Conservation (phyloP, 2,888 invertebrate species). For the Drosophila meridiana region DNA sequence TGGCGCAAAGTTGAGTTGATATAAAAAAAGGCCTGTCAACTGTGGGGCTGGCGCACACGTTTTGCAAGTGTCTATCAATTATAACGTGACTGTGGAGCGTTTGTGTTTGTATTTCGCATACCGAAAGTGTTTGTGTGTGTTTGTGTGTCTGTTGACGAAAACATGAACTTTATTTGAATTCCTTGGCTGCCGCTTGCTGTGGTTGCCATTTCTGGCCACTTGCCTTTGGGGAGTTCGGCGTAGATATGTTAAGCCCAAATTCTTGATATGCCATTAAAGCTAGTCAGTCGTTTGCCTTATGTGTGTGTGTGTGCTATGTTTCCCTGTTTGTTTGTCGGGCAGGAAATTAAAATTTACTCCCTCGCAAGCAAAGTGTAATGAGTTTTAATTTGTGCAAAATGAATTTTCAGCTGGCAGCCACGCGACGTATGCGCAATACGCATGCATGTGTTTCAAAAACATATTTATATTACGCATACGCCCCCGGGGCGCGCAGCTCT, state of each 20-base stretch:
- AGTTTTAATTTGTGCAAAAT: constrained; percentile 56
- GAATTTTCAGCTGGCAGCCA: constrained; percentile 21
- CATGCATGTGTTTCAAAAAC: constrained; percentile 19
- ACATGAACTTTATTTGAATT: constrained; percentile 80
- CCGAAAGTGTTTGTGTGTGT: constrained; percentile 22
- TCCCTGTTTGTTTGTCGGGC: constrained; percentile 49
- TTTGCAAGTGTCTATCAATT: constrained; percentile 79
- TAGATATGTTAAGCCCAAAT: constrained; percentile 34
- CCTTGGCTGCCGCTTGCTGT: constrained; percentile 67
- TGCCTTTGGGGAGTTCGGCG: constrained; percentile 6
- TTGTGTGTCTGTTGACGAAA: constrained; percentile 55
- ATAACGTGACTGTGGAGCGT: constrained; percentile 72
- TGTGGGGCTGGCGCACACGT: constrained; percentile 64
- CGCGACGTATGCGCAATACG: constrained; percentile 42
- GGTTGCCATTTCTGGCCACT: constrained; percentile 55
- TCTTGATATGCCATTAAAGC: constrained; percentile 33
- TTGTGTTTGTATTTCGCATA: constrained; percentile 25
- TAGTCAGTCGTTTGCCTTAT: constrained; percentile 11
- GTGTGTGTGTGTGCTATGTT: constrained; percentile 37
- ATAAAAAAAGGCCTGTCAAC: constrained; percentile 71
- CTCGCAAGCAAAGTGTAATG: constrained; percentile 56
- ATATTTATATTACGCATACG: constrained; percentile 33
- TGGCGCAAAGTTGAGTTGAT: constrained; percentile 50
- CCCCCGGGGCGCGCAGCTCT: constrained; percentile 5
- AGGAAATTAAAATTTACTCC: constrained; percentile 75